A percentile compares a stretch with the other conserved stretches of the same genome.
These are phyloP conservation scores for Pomacea canaliculata DNA, from an alignment of 2,888 invertebrate genomes.

Conservation along the genomic window DNA sequence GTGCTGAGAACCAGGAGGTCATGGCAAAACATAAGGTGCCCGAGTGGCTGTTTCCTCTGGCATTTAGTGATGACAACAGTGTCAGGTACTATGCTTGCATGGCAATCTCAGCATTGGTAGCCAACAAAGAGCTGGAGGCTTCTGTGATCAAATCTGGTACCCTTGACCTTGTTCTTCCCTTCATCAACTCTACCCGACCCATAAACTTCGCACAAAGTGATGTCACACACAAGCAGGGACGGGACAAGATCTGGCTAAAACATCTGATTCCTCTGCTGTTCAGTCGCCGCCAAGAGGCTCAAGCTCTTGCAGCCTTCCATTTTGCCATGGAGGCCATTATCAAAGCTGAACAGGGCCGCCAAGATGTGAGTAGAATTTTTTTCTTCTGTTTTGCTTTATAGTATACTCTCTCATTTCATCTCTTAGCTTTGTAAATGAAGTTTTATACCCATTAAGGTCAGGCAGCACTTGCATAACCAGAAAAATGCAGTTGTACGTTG, in stretches of 20 bases:
- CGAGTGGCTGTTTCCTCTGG: slow-evolving; percentile 96
- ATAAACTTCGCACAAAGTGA: slow-evolving; percentile 86
- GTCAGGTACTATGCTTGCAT: slow-evolving; percentile 92
- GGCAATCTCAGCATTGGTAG: slow-evolving; percentile 95
- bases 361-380: slow-evolving; percentile 46
- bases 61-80: slow-evolving; percentile 93
- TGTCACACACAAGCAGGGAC: slow-evolving; percentile 92
- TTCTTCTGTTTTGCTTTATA: too few relatives aligned
- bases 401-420: too few relatives aligned
- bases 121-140: slow-evolving; percentile 97
- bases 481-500: too few relatives aligned
- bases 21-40: slow-evolving; percentile 80
- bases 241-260: slow-evolving; percentile 94
- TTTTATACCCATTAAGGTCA: too few relatives aligned
- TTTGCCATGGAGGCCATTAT: slow-evolving; percentile 99
- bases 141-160: slow-evolving; percentile 97
- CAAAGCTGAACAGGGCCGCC: slow-evolving; percentile 78
- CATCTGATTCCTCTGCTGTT: slow-evolving; percentile 92
- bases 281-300: slow-evolving; percentile 94
- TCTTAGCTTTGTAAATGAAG: too few relatives aligned
- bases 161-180: slow-evolving; percentile 92
- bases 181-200: slow-evolving; percentile 93
- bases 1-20: slow-evolving; percentile 95
- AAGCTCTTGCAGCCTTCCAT: slow-evolving; percentile 97
- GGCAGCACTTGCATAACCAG: too few relatives aligned